phyloP scores from a whole-genome alignment of 2,113 vertebrate species.

The Gambusia holbrooki region DNA sequence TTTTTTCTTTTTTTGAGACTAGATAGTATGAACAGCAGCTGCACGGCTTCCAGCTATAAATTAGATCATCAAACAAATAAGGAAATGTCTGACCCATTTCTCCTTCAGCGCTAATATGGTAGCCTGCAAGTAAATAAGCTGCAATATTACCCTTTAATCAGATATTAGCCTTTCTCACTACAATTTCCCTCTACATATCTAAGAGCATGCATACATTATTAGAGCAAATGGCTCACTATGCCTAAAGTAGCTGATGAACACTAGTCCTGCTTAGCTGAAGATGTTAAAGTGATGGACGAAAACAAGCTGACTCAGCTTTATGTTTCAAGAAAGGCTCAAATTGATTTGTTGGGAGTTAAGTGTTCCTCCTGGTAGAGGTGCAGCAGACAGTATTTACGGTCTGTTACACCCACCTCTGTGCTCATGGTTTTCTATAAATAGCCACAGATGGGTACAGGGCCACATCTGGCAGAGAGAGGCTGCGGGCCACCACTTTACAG shows the following conservation, averaged over 20 bases:
- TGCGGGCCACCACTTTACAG: neutral
- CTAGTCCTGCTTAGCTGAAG: neutral
- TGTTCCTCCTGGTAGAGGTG: neutral
- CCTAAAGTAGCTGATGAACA: neutral
- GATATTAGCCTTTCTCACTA: neutral
- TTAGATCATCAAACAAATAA: constrained; percentile 3
- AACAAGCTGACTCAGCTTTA: neutral
- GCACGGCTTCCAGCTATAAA: neutral
- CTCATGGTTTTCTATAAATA: constrained; percentile 1
- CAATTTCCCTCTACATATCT: neutral
- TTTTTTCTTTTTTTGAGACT: neutral
- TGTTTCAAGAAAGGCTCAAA: constrained; percentile 9
- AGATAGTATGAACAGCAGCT: constrained; percentile 7
- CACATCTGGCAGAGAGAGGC: constrained; percentile 8
- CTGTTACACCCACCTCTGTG: constrained; percentile 3
- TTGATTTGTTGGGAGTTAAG: constrained; percentile 1
- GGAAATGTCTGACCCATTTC: neutral
- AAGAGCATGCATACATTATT: neutral
- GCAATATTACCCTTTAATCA: neutral
- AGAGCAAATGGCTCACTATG: neutral
- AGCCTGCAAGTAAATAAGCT: neutral
- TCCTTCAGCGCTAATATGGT: neutral
- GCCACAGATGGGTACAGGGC: constrained; percentile 11
- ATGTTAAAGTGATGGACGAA: neutral
- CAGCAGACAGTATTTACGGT: neutral